Conservation (phyloP, 2,797 vertebrate species). For the Enteromius treurensis region DNA sequence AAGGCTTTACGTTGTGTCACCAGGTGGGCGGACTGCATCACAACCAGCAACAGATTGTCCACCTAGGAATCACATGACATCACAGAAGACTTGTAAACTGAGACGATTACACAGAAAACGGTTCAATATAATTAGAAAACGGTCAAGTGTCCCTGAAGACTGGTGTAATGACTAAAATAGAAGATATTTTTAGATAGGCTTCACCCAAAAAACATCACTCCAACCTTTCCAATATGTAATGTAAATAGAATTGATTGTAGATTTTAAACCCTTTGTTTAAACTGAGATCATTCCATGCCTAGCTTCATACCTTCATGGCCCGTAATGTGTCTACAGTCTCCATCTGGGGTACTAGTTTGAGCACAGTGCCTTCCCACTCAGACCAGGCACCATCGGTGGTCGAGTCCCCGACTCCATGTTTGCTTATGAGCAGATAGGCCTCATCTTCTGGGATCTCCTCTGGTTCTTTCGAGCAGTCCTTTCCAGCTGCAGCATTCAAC, state of each 20-base stretch:
- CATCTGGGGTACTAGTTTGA: conserved; percentile 92
- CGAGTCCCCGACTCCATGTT: conserved; percentile 77
- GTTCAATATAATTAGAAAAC: too few species aligned
- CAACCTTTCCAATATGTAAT: neutral
- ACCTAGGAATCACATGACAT: conserved; percentile 73
- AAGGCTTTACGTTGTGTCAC: conserved; percentile 90
- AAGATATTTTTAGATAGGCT: neutral
- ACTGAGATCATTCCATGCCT: neutral
- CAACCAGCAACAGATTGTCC: conserved; percentile 91
- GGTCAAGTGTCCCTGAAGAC: neutral
- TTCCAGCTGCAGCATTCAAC: conserved; percentile 93
- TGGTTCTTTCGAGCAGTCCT: conserved; percentile 93
- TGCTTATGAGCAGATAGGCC: conserved; percentile 91
- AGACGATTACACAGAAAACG: neutral
- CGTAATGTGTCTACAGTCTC: conserved; percentile 92
- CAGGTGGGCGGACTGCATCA: conserved; percentile 93
- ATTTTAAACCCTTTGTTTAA: neutral
- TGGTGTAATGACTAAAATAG: neutral
- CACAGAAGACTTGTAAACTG: neutral
- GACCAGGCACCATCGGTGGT: conserved; percentile 78
- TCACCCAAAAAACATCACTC: neutral
- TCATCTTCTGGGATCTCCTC: conserved; percentile 87
- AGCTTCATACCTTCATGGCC: conserved; percentile 85
- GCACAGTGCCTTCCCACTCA: conserved; percentile 81
- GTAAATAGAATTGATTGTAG: neutral